Conservation (phyloP, 2,113 vertebrate genomes). For the Forbesichthys papilliferus region DNA sequence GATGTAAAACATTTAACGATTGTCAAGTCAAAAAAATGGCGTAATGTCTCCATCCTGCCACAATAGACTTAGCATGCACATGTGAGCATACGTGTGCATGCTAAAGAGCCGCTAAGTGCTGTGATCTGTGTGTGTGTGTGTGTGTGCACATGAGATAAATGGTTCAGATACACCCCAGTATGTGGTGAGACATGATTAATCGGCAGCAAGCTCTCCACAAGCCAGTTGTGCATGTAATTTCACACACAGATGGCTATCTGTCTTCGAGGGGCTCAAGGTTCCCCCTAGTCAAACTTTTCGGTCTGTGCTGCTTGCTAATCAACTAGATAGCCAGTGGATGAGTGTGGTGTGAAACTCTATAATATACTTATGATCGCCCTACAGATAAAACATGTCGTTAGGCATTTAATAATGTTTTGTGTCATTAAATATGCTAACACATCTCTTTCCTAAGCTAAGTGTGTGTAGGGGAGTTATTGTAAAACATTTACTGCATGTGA, state of each 20-base stretch:
- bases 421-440: background rate
- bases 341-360: background rate
- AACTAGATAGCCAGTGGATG: no score
- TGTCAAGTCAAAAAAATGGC: no score
- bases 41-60: no score
- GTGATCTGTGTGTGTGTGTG: background rate
- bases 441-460: background rate
- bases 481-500: no score
- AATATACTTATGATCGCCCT: background rate
- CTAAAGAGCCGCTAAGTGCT: background rate
- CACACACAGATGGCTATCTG: slow-evolving; percentile 1
- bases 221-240: slow-evolving; percentile 4
- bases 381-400: background rate
- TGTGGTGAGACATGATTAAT: slow-evolving; percentile 15
- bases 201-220: background rate
- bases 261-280: background rate
- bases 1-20: no score
- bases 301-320: background rate
- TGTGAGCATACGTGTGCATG: no score
- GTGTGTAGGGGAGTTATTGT: background rate
- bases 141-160: background rate
- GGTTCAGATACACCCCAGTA: background rate
- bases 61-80: no score
- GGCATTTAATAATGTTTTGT: background rate
- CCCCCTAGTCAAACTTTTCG: slow-evolving; percentile 4